phyloP scores from a whole-genome alignment of 2,888 invertebrate genomes.

The Allophyes oxyacanthae region DNA sequence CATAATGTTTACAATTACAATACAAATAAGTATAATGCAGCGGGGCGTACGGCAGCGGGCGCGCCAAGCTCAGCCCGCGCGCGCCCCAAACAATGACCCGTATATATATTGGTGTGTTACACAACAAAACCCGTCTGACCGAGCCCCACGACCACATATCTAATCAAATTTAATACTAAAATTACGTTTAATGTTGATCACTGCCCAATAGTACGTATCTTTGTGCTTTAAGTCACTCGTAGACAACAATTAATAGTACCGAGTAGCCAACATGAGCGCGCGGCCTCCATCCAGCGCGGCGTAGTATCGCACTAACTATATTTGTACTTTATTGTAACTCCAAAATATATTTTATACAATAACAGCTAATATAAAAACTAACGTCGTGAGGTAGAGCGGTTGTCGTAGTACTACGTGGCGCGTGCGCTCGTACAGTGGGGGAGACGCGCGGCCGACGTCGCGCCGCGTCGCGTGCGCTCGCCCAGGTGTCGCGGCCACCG shows the following conservation, averaged over 20 bases:
- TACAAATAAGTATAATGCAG: constrained; percentile 81
- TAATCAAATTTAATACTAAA: constrained; percentile 87
- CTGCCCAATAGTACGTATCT: constrained; percentile 89
- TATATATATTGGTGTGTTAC: constrained; percentile 84
- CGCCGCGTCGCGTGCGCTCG: constrained; percentile 39
- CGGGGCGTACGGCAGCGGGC: constrained; percentile 65
- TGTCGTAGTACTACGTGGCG: constrained; percentile 72
- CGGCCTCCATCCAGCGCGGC: constrained; percentile 80
- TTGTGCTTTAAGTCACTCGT: constrained; percentile 87
- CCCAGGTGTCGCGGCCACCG: constrained; percentile 42
- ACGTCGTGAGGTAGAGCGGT: constrained; percentile 86
- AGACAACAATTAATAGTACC: constrained; percentile 85
- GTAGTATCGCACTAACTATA: constrained; percentile 70
- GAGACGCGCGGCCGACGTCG: constrained; percentile 46
- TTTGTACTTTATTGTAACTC: constrained; percentile 85
- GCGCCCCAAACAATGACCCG: constrained; percentile 84
- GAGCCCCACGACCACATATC: constrained; percentile 80
- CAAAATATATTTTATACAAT: constrained; percentile 87
- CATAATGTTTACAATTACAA: constrained; percentile 80
- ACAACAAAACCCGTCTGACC: constrained; percentile 81
- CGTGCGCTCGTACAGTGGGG: constrained; percentile 62
- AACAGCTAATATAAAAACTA: constrained; percentile 87
- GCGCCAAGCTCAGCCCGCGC: constrained; percentile 75
- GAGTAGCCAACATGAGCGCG: constrained; percentile 76
- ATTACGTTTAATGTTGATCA: constrained; percentile 89